These are phyloP conservation scores for Prietella phreatophila DNA, from an alignment of 2,113 vertebrate species.

Conservation along the genomic window DNA sequence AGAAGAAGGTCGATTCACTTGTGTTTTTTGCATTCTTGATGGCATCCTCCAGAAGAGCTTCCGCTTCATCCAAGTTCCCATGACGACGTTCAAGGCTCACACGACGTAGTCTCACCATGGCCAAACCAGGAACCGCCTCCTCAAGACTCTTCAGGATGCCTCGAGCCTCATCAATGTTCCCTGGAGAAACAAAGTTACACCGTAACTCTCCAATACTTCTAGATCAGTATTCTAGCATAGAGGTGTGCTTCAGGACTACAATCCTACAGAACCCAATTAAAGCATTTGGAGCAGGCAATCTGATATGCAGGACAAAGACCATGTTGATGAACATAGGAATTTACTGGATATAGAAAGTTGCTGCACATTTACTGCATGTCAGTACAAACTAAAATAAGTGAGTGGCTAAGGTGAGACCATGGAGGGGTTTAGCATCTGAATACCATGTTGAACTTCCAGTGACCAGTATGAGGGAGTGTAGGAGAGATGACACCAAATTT, in stretches of 20 bases:
- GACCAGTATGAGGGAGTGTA: too few relatives aligned
- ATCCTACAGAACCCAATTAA: neutral
- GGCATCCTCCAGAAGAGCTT: constrained; percentile 85
- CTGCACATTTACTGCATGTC: too few relatives aligned
- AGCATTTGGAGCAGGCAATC: neutral
- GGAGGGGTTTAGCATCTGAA: too few relatives aligned
- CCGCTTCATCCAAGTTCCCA: constrained; percentile 89
- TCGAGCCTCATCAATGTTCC: constrained; percentile 89
- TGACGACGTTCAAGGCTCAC: constrained; percentile 94
- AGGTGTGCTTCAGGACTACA: neutral
- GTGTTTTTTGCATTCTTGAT: constrained; percentile 80
- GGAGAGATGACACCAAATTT: too few relatives aligned
- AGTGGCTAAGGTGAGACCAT: too few relatives aligned
- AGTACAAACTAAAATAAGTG: too few relatives aligned
- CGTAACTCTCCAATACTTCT: neutral
- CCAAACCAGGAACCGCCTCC: constrained; percentile 80
- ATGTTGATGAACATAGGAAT: neutral
- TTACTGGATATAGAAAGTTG: too few relatives aligned
- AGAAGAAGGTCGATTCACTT: constrained; percentile 86
- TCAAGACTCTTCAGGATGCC: constrained; percentile 86
- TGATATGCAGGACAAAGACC: neutral
- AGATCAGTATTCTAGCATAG: neutral
- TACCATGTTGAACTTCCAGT: too few relatives aligned
- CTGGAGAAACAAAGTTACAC: constrained; percentile 58
- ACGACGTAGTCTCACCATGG: constrained; percentile 91